These are phyloP conservation scores for Glaucidium brasilianum DNA, from an alignment of 2,113 vertebrate genomes.

Conservation along the genomic window DNA sequence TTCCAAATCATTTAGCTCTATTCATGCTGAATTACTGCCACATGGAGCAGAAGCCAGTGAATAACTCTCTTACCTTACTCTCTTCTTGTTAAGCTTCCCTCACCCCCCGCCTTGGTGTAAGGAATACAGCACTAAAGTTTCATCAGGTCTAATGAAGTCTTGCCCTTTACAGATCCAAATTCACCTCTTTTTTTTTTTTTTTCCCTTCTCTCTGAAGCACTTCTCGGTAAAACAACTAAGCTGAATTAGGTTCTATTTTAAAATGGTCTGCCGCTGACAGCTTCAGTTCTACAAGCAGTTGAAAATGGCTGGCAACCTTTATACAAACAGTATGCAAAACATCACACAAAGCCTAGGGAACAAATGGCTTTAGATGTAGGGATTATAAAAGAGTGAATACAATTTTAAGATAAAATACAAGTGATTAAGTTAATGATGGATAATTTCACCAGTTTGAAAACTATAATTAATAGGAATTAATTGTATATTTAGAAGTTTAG, in stretches of 20 bases:
- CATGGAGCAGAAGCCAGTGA: conserved; percentile 4
- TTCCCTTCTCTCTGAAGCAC: background rate
- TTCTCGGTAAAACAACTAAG: conserved; percentile 10
- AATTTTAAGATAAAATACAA: conserved; percentile 73
- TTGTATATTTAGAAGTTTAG: conserved; percentile 73
- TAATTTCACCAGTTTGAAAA: conserved; percentile 75
- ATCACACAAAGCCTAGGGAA: conserved; percentile 13
- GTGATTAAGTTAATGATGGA: conserved; percentile 77
- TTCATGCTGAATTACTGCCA: conserved; percentile 39
- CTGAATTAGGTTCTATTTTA: conserved; percentile 40
- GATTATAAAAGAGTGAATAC: conserved; percentile 65
- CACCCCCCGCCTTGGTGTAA: background rate
- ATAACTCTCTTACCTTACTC: background rate
- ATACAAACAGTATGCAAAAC: conserved; percentile 31
- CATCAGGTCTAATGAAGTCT: background rate
- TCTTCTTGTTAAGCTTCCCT: background rate
- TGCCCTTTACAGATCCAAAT: background rate
- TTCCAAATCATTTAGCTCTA: conserved; percentile 8
- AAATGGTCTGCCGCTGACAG: background rate
- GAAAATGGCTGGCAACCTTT: conserved; percentile 38
- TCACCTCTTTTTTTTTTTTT: background rate
- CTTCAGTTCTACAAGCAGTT: background rate
- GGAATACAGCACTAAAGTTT: background rate
- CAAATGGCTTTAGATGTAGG: conserved; percentile 57
- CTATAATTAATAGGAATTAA: conserved; percentile 78